Evolutionary conservation across 1,140 invertebrate genomes (phyloP), one percentile per base, ranked within the genome.

Genomic region (Oscheius sp.): DNA sequence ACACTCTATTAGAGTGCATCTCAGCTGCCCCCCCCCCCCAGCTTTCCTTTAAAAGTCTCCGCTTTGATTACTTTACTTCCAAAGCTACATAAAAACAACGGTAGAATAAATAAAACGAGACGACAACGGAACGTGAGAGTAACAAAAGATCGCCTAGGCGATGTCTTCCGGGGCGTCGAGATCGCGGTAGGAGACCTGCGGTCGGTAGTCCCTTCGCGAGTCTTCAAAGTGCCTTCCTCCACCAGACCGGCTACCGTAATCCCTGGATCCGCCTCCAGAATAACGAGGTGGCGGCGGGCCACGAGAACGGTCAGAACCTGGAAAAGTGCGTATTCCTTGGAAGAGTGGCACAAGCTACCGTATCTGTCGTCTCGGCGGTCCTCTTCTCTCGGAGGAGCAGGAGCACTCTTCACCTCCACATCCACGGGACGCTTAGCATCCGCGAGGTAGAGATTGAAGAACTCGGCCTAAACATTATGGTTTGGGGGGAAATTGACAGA

Each of bases 361-460:
- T 55, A 23, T 23, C 49, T 55, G 7, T 55, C 49, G 28, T 4
- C 20, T 68, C 28, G 34, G 20, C 66, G 61, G 7, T 49, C 38
- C 4, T 66, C 64, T 15, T 55, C 64, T 55, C 69, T 32, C 26
- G 20, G 63, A 3, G 66, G 36, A 29, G 49, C 62, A 23, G 29
- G 4, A 32, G 55, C 4, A 68, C 77, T 78, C 52, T 78, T 78
- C 13, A 63, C 59, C 73, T 97, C 95, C 2, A 94, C 91, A 72
- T 97, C 87, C 82, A 93, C 91, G 0, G 96, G 95, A 68, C 96
- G 88, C 84, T 96, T 95, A 0, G 94, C 91, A 87, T 99, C 96
- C 46, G 90, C 88, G 70, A 99, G 87, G 86, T 97, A 99, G 85
- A 96, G 97, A 85, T 99, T 99, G 87, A 97, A 99, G 86, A 94